Percentiles rank a stretch among this genome's conserved stretches.
phyloP scores from a whole-genome alignment of 2,113 vertebrate genomes.

The Cinclus cinclus region DNA sequence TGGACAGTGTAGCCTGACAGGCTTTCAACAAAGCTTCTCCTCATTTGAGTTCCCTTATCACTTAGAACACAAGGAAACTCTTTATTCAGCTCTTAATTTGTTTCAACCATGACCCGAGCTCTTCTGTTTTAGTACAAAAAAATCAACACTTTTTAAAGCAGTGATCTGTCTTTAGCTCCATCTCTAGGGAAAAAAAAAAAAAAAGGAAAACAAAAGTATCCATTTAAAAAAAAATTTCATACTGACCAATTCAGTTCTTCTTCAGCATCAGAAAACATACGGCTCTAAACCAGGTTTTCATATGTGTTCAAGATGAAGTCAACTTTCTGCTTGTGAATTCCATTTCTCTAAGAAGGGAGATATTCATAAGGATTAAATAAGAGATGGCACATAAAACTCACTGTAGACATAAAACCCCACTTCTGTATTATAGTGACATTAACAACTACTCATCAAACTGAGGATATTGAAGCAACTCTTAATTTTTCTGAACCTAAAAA shows the following conservation, averaged over 20 bases:
- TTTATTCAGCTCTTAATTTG: not conserved
- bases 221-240: not conserved
- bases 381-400: not conserved
- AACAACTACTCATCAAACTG: not conserved
- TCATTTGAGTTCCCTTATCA: not conserved
- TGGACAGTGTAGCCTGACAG: not conserved
- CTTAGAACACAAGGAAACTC: not conserved
- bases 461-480: not conserved
- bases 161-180: not conserved
- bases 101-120: not conserved
- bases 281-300: not conserved
- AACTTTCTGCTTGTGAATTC: not conserved
- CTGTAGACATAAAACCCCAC: not conserved
- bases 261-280: not conserved
- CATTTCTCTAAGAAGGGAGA: not conserved
- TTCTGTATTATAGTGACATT: not conserved
- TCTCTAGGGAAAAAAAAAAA: not conserved
- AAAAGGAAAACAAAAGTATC: not conserved
- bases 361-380: not conserved
- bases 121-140: not conserved
- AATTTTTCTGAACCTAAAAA: not conserved
- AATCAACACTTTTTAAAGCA: not conserved
- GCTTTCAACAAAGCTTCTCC: not conserved
- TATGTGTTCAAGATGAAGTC: not conserved
- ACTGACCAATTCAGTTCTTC: not conserved